These are phyloP conservation scores for Lasioglossum vierecki DNA, from an alignment of 2,888 invertebrate genomes.

Conservation along the genomic window DNA sequence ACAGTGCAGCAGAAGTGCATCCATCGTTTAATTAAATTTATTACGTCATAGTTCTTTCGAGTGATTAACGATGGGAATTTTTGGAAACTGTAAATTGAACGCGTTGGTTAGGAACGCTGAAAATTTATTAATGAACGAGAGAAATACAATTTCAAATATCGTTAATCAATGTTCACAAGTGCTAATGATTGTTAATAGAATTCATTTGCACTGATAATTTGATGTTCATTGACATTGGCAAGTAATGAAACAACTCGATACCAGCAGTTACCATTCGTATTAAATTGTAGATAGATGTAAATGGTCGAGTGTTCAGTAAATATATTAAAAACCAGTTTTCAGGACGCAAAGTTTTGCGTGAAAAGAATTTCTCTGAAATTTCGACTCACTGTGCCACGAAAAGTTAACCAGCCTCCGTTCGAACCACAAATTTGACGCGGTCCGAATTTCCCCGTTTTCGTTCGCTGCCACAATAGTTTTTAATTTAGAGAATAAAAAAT, in stretches of 20 bases:
- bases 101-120: not conserved
- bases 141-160: too few species aligned
- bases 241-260: not conserved
- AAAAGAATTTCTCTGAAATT: not conserved
- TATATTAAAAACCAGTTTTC: not conserved
- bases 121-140: not conserved
- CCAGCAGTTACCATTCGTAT: not conserved
- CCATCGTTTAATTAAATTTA: conserved; percentile 9
- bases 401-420: not conserved
- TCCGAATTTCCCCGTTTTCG: not conserved
- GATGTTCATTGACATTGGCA: not conserved
- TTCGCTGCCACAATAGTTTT: not conserved
- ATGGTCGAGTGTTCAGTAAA: not conserved
- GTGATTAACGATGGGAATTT: not conserved
- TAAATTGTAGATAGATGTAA: too few species aligned
- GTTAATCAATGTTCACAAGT: too few species aligned
- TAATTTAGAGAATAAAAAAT: not conserved
- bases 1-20: not conserved
- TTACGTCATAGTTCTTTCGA: not conserved
- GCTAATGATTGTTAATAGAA: too few species aligned
- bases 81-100: not conserved
- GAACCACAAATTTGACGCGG: not conserved
- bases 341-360: not conserved
- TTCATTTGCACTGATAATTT: not conserved
- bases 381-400: not conserved